A percentile compares a stretch with the other conserved stretches of the same genome.
Evolutionary conservation across 2,113 vertebrate genomes (phyloP).

Genomic region (Eulacestoma nigropectus): DNA sequence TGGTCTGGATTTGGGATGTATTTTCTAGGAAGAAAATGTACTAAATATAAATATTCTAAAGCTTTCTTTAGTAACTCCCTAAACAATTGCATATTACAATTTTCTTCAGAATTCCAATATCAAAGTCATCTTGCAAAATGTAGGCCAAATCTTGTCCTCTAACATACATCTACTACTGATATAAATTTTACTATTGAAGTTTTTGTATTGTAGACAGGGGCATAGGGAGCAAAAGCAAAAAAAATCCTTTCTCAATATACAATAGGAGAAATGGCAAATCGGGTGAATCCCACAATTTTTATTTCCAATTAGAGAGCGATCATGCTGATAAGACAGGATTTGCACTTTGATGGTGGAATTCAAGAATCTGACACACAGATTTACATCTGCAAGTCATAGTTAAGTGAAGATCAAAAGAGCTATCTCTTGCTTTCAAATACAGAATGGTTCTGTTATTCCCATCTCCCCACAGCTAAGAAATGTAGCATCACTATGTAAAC

Average conservation of each 20-base stretch:
- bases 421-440: neutral
- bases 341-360: neutral
- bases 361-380: neutral
- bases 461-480: neutral
- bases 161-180: neutral
- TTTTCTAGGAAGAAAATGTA: slow-evolving; percentile 68
- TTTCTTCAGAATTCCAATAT: neutral
- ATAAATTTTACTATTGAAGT: neutral
- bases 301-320: neutral
- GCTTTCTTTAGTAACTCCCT: neutral
- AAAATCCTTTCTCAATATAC: neutral
- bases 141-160: neutral
- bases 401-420: neutral
- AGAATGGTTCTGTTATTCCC: neutral
- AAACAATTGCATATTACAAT: neutral
- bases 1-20: slow-evolving; percentile 68
- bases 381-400: neutral
- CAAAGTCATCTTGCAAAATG: neutral
- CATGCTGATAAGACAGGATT: neutral
- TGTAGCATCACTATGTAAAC: neutral
- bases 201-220: neutral
- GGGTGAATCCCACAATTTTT: neutral
- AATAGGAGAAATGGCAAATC: neutral
- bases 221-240: neutral
- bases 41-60: neutral